Percentiles rank a stretch among this genome's conserved stretches.
phyloP scores from a whole-genome alignment of 1,140 invertebrate species.

The Eubasilissa regina region DNA sequence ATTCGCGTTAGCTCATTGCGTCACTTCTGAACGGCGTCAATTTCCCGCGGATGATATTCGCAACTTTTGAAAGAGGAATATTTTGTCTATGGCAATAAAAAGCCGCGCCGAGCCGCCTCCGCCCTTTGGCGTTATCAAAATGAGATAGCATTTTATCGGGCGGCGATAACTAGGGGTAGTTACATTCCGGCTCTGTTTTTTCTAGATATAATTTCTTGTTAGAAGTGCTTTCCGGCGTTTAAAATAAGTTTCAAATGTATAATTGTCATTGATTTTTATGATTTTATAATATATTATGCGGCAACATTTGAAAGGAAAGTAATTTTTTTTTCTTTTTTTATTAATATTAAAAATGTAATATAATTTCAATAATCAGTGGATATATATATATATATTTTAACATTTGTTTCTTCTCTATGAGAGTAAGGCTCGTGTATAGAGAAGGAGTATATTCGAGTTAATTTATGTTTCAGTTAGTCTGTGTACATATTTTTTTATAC shows the following conservation, averaged over 20 bases:
- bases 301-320: too few relatives aligned
- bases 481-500: too few relatives aligned
- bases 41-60: constrained; percentile 4
- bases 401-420: too few relatives aligned
- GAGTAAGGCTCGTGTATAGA: too few relatives aligned
- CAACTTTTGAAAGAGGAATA: constrained; percentile 20
- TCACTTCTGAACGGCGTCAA: neutral
- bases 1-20: neutral
- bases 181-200: neutral
- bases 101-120: neutral
- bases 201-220: neutral
- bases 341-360: too few relatives aligned
- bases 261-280: neutral
- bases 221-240: neutral
- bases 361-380: too few relatives aligned
- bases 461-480: too few relatives aligned
- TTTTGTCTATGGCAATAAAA: constrained; percentile 12
- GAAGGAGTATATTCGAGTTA: too few relatives aligned
- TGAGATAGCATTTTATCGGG: constrained; percentile 34
- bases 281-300: neutral
- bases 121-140: constrained; percentile 29
- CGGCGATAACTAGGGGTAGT: constrained; percentile 4
- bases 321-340: too few relatives aligned
- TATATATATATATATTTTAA: too few relatives aligned
- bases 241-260: constrained; percentile 8